Conservation (phyloP, 2,113 vertebrate species). For the Antennarius striatus region DNA sequence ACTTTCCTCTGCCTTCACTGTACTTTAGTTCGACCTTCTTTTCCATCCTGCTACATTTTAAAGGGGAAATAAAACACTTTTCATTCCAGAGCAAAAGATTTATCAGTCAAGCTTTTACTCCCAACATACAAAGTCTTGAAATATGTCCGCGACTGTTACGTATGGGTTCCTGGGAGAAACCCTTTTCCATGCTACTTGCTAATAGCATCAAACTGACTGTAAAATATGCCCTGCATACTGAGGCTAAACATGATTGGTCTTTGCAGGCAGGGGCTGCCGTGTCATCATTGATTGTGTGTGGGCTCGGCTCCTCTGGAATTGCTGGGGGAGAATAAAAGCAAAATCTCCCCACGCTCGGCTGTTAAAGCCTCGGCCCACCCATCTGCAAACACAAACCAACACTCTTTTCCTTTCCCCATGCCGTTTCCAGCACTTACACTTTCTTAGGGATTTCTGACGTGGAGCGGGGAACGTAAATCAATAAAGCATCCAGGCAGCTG, state of each 20-base stretch:
- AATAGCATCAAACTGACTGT: conserved; percentile 35
- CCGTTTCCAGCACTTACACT: conserved; percentile 42
- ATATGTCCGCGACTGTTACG: too few species aligned
- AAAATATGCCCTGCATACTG: conserved; percentile 3
- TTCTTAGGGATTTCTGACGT: conserved; percentile 44
- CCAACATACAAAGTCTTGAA: too few species aligned
- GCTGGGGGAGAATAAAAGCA: not conserved
- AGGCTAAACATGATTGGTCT: conserved; percentile 5
- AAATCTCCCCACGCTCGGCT: not conserved
- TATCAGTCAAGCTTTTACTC: too few species aligned
- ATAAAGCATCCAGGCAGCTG: conserved; percentile 45
- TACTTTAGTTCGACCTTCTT: too few species aligned
- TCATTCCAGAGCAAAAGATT: too few species aligned
- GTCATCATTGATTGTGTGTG: not conserved
- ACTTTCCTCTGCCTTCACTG: too few species aligned
- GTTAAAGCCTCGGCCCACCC: conserved; percentile 18
- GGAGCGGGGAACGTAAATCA: conserved; percentile 56
- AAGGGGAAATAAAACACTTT: too few species aligned
- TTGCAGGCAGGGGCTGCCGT: conserved; percentile 2
- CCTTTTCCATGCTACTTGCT: not conserved
- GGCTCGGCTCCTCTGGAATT: not conserved
- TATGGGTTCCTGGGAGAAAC: too few species aligned
- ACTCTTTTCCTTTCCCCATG: conserved; percentile 18
- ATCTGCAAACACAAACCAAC: conserved; percentile 1
- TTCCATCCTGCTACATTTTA: too few species aligned